Conservation (phyloP, 2,113 vertebrate genomes). For the Lophotis ruficrista region DNA sequence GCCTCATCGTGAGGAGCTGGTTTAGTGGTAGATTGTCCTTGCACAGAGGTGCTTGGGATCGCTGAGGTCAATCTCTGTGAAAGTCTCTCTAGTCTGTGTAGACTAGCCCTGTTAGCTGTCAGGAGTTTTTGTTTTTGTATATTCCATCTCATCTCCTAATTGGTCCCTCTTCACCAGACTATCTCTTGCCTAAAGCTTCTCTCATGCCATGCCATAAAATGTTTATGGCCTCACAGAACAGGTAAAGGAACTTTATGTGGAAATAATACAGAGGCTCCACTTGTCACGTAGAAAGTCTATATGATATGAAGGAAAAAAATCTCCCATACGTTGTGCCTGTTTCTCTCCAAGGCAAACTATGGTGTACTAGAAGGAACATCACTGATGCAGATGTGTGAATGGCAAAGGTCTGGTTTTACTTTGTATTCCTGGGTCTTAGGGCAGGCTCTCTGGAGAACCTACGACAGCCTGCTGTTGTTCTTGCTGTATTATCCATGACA, state of each 20-base stretch:
- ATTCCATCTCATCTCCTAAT: background rate
- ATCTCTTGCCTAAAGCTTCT: background rate
- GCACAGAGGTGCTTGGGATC: background rate
- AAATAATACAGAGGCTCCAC: background rate
- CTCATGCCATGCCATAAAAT: background rate
- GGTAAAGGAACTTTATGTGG: background rate
- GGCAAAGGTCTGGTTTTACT: background rate
- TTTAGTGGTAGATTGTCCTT: background rate
- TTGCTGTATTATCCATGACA: conserved; percentile 1
- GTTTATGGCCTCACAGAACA: background rate
- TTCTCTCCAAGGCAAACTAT: background rate
- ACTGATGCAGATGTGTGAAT: background rate
- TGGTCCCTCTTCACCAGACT: background rate
- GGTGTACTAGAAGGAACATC: background rate
- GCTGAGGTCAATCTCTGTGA: background rate
- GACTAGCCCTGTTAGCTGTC: background rate
- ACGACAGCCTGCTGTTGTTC: background rate
- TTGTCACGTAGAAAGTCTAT: background rate
- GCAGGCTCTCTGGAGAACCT: background rate
- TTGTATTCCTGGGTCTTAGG: background rate
- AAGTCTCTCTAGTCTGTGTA: background rate
- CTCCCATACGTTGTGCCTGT: rapidly evolving
- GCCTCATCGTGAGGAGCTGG: background rate
- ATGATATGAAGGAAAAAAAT: background rate
- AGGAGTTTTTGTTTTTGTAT: background rate